Base-by-base conservation (phyloP, 2,888 invertebrate species). In the Sesamia inferens region DNA sequence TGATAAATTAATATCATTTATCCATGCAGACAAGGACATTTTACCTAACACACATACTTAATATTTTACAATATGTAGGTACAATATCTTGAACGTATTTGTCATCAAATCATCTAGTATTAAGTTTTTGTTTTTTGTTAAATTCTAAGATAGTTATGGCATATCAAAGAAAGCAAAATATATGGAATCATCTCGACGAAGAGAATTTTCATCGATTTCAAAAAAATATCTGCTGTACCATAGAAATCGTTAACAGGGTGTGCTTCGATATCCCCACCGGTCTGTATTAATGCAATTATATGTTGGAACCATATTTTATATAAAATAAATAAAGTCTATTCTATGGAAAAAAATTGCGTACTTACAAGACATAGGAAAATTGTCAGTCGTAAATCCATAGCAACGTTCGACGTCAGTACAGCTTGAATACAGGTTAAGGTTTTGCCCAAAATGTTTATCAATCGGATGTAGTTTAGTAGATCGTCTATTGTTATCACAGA, bases 351-450 rank as follows among this genome's bases (percentile, higher is more conserved):
- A n/a, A 65, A 31, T 31, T 7, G 16, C n/a, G 31, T 88, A 94
- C 94, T 94, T 88, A 95, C 94, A 64, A 92, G 58, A 75, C 90
- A 91, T 62, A 93, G 77, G 55, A 93, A 80, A 71, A 92, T 74
- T 11, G 88, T 83, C 19, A 92, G 81, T 22, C 92, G 90, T 73
- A 85, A 88, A 83, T 92, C 91, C 94, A 94, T 94, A 70, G 71
- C 81, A 55, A 47, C 76, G 69, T 57, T 75, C 48, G 42, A 48
- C 55, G 42, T 48, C 51, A 70, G n/a, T 13, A 39, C 47, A 13
- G 64, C 57, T 71, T 61, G 48, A 59, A n/a, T 69, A n/a, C 19
- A 63, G n/a, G 19, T 68, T 5, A 58, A n/a, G 39, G 19, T 24
- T 61, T 57, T 61, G 16, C 69, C n/a, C 65, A 65, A 55, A 66